phyloP scores from a whole-genome alignment of 37 sponge, comb jelly and placozoan species.

The Amphimedon queenslandica region DNA sequence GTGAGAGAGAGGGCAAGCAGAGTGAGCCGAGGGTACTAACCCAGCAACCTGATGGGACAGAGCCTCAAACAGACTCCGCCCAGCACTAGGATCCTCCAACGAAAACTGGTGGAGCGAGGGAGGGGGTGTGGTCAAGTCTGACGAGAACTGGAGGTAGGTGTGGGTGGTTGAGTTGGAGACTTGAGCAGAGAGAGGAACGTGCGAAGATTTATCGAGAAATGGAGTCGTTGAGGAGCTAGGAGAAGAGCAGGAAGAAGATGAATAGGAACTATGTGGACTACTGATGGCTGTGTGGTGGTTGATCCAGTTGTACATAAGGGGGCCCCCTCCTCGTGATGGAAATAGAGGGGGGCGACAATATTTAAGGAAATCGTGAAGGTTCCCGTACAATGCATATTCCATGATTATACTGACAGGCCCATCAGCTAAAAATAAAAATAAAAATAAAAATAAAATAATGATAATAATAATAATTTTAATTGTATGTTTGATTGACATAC shows the following conservation, averaged over 20 bases:
- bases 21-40: conserved; percentile 1
- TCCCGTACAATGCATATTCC: conserved; percentile 63
- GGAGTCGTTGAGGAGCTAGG: background rate
- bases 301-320: background rate
- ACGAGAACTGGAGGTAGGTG: background rate
- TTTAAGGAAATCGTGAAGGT: conserved; percentile 38
- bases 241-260: no score
- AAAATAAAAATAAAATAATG: background rate
- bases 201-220: background rate
- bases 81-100: background rate
- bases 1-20: conserved; percentile 8
- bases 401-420: conserved; percentile 41
- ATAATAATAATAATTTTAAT: no score
- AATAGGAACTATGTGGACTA: no score
- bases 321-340: background rate
- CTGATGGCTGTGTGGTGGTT: background rate
- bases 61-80: background rate
- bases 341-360: background rate
- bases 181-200: background rate
- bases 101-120: background rate
- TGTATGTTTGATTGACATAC: no score
- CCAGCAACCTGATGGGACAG: background rate
- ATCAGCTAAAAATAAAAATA: conserved; percentile 5
- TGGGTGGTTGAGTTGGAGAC: background rate
- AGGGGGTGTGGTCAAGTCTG: conserved; percentile 1